Evolutionary conservation across 2,113 vertebrate genomes (phyloP).

Genomic region (Cacatua alba): DNA sequence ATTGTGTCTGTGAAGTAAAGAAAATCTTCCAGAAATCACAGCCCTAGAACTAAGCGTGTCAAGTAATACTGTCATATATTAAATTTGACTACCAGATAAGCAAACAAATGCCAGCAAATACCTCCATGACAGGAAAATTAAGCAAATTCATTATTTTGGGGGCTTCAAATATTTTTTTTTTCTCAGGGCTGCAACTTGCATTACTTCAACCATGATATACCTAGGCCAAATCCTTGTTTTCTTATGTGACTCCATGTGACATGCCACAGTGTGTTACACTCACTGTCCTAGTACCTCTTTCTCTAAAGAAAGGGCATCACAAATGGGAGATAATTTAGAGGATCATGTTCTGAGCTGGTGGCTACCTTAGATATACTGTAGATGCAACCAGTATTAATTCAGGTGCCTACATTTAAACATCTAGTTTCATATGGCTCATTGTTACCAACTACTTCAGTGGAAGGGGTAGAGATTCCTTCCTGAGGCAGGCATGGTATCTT

Average conservation of each 20-base stretch:
- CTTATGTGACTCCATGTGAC: neutral
- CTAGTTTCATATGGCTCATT: neutral
- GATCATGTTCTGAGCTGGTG: neutral
- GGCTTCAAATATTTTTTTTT: neutral
- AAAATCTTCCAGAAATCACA: neutral
- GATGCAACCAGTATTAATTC: neutral
- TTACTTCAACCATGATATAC: neutral
- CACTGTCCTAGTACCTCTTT: neutral
- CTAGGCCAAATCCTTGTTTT: neutral
- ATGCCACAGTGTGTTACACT: accelerated
- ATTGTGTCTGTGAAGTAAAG: neutral
- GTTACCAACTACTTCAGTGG: neutral
- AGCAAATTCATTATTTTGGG: neutral
- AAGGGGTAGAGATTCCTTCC: neutral
- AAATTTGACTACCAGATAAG: neutral
- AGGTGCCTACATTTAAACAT: neutral
- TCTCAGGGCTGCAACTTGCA: neutral
- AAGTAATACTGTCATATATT: neutral
- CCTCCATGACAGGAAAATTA: neutral
- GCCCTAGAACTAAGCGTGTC: neutral
- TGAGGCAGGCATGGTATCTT: accelerated
- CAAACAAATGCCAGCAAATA: neutral
- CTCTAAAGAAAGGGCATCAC: neutral
- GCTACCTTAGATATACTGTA: neutral
- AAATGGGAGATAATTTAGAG: neutral